Conservation (phyloP, 2,888 invertebrate species). For the Ceraclea dissimilis region DNA sequence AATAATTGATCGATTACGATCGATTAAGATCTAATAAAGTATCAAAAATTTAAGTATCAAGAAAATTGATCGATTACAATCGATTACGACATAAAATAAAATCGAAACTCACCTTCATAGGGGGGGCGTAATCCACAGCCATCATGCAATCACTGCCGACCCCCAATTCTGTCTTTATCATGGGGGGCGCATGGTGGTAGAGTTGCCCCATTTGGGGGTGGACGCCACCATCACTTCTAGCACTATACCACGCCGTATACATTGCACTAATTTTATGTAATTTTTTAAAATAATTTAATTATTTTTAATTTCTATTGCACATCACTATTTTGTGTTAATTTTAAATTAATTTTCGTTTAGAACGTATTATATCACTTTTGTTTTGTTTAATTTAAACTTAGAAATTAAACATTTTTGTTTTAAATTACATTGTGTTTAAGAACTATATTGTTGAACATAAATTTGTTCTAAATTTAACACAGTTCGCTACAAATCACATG, state of each 20-base stretch:
- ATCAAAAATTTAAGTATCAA: too few relatives aligned
- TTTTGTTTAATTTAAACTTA: too few relatives aligned
- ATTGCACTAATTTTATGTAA: conserved; percentile 28
- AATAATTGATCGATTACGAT: too few relatives aligned
- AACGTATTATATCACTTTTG: background rate
- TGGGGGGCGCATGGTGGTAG: conserved; percentile 48
- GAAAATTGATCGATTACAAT: too few relatives aligned
- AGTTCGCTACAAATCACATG: too few relatives aligned
- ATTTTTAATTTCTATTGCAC: conserved; percentile 1
- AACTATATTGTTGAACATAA: too few relatives aligned
- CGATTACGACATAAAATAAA: too few relatives aligned
- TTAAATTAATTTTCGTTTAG: background rate
- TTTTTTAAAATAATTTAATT: conserved; percentile 1
- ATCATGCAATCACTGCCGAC: conserved; percentile 59
- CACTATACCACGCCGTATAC: conserved; percentile 50
- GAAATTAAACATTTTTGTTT: too few relatives aligned
- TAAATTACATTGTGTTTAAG: too few relatives aligned
- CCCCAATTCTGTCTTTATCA: conserved; percentile 55
- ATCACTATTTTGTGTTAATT: background rate
- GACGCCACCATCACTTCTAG: conserved; percentile 44
- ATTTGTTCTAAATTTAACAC: too few relatives aligned
- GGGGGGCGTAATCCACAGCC: conserved; percentile 57
- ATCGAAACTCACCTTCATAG: conserved; percentile 56
- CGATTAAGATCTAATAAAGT: too few relatives aligned
- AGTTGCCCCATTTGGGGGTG: conserved; percentile 49